Evolutionary conservation across 2,888 invertebrate species (phyloP), one percentile per base, ranked within the genome.

Genomic region (Oscheius sp.): DNA sequence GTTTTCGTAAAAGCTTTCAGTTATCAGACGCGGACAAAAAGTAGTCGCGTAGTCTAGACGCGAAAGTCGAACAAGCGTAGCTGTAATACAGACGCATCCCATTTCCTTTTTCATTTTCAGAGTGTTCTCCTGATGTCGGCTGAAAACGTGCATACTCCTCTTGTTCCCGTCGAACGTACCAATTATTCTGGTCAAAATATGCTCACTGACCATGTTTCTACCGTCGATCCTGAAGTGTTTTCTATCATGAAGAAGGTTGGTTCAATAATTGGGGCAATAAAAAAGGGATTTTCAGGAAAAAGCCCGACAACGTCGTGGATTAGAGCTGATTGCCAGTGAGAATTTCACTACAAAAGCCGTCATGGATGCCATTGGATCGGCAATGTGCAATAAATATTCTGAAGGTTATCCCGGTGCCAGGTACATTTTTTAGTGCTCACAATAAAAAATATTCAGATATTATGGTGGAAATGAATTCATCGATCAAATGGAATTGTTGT

Each of bases 391-490:
- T 88, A 92, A 92, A 87, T 92, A 92, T 82, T 91, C 91, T 5
- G 92, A 92, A 85, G 91, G 91, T 21, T 91, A 91, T 79, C 91
- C 91, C 61, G 91, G 91, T 29, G 89, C 89, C 76, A 88, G 91
- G 90, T 89, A 35, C 9, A 35, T 35, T 35, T 6, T 3, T 6
- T 35, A 18, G 5, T 49, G 13, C 13, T 49, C 21, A 49, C n/a
- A n/a, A n/a, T n/a, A 49, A 7, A 49, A 21, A 49, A 49, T 49
- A 3, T 49, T 13, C 84, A 96, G 96, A 88, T 98, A 98, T 89
- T 98, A 99, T 90, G 98, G 97, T 79, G 98, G 98, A 55, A 97
- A 96, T 91, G 94, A 98, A 89, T 93, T 91, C 87, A 95, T 99
- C 82, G 98, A 98, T 90, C 91, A 96, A 91, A 92, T 98, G 80